Percentiles rank a stretch among this genome's conserved stretches.
Evolutionary conservation across 2,797 vertebrate species (phyloP).

Genomic region (Carduelis carduelis): DNA sequence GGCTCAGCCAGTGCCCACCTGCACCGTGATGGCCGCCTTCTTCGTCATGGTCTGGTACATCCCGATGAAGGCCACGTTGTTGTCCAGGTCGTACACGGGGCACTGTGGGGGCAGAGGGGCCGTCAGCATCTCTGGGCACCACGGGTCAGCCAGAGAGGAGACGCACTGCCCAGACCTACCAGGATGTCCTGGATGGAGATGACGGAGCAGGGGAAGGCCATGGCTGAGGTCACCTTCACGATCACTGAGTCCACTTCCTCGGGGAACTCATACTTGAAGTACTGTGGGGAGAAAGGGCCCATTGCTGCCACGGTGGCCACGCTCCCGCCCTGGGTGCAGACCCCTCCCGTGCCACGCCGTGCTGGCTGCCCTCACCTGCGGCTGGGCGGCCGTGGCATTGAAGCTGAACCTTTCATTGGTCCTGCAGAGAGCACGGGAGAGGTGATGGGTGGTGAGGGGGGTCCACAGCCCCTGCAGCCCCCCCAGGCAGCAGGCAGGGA

Average conservation of each 20-base stretch:
- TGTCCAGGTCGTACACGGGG: slow-evolving; percentile 95
- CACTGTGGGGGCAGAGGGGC: slow-evolving; percentile 74
- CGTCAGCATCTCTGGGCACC: rapidly evolving
- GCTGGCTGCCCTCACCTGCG: slow-evolving; percentile 82
- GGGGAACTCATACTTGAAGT: slow-evolving; percentile 93
- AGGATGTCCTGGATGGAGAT: slow-evolving; percentile 96
- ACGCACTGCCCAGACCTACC: slow-evolving; percentile 66
- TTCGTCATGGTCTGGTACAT: slow-evolving; percentile 99
- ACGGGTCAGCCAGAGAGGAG: rapidly evolving
- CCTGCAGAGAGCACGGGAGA: slow-evolving; percentile 64
- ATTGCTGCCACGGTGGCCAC: rapidly evolving
- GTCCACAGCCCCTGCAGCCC: background rate
- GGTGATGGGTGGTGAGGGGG: rapidly evolving
- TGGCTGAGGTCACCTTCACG: slow-evolving; percentile 91
- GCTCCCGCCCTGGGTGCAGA: background rate
- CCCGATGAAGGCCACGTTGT: slow-evolving; percentile 97
- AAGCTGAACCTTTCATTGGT: slow-evolving; percentile 87
- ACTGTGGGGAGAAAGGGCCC: slow-evolving; percentile 72
- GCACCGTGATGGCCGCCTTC: slow-evolving; percentile 95
- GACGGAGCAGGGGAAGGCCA: slow-evolving; percentile 92
- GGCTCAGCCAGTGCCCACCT: slow-evolving; percentile 74
- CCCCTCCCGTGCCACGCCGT: rapidly evolving
- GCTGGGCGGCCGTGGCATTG: slow-evolving; percentile 93
- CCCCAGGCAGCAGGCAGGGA: background rate
- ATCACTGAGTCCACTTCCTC: slow-evolving; percentile 90